Base-by-base conservation (phyloP, 2,888 invertebrate genomes). In the Apantesis nais region DNA sequence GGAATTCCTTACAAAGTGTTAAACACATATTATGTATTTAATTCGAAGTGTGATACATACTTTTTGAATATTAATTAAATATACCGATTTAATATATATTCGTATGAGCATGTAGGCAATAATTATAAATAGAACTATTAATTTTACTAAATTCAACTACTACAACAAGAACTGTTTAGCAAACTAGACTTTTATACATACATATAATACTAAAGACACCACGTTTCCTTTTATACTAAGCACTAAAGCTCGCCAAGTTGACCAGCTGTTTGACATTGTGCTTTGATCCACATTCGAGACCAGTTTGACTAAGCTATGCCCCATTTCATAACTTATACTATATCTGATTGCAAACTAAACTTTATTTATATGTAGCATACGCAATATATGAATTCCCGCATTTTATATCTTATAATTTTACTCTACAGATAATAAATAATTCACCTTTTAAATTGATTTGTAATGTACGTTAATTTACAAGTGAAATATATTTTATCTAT, bases 211-310 rank as follows among this genome's bases (percentile, higher is more conserved):
- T 39, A 55, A 37, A 52, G 52, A 14, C 14, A n/a, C 39, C 44
- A 61, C 14, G 31, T 67, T 67, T n/a, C 44, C 41, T 31, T 44
- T 67, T 39, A 67, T n/a, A 37, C 67, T 41, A 66, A 41, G 65
- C 55, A 66, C 71, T 73, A 75, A 78, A 80, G 78, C 80, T 78
- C 77, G 74, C 77, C 73, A 81, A 81, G 84, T 83, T 80, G 83
- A 78, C 74, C 83, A 84, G 81, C 81, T 82, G 84, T 80, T 62
- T 88, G 89, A 91, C 90, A 91, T 91, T 91, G 91, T 88, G 84
- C 90, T 86, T 88, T 91, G 90, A 91, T 89, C 89, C 84, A 90
- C 85, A 88, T 90, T 86, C 73, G 70, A 83, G 85, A 90, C 89
- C 89, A 88, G 90, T 90, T 89, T 79, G 77, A 39, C 80, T 78